A percentile compares a stretch with the other conserved stretches of the same genome.
Conservation (phyloP, 2,797 vertebrate species). For the Novumbra hubbsi region DNA sequence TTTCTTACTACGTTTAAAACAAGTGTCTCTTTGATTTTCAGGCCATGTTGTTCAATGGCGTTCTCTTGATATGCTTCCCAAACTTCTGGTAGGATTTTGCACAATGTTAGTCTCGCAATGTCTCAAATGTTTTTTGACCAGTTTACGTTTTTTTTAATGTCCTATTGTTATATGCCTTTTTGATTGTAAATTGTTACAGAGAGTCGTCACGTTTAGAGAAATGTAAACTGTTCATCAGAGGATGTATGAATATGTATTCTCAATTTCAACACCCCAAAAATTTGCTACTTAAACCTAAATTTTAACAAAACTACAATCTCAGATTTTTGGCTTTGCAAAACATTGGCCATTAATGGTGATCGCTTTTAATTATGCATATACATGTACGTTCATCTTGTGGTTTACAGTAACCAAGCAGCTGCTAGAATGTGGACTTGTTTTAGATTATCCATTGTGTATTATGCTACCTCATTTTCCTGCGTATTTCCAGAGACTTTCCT, state of each 20-base stretch:
- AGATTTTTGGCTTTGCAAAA: neutral
- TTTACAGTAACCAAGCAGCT: conserved; percentile 14
- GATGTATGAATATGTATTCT: neutral
- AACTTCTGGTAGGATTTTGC: neutral
- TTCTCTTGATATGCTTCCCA: neutral
- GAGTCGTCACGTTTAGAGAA: neutral
- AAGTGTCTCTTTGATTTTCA: neutral
- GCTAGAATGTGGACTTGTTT: neutral
- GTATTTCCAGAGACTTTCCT: conserved; percentile 8
- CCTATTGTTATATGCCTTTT: neutral
- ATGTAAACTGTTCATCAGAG: neutral
- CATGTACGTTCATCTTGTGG: conserved; percentile 6
- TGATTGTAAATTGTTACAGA: neutral
- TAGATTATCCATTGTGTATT: conserved; percentile 10
- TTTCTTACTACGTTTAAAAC: neutral
- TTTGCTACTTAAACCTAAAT: neutral
- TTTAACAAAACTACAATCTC: neutral
- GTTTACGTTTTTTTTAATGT: neutral
- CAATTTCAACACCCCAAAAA: neutral
- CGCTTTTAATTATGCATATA: neutral
- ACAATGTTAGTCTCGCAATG: neutral
- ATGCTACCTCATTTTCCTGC: conserved; percentile 52
- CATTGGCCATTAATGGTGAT: neutral
- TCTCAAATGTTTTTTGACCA: neutral
- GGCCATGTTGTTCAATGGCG: neutral